phyloP scores from a whole-genome alignment of 2,888 invertebrate genomes.

The Cephus nigrinus region DNA sequence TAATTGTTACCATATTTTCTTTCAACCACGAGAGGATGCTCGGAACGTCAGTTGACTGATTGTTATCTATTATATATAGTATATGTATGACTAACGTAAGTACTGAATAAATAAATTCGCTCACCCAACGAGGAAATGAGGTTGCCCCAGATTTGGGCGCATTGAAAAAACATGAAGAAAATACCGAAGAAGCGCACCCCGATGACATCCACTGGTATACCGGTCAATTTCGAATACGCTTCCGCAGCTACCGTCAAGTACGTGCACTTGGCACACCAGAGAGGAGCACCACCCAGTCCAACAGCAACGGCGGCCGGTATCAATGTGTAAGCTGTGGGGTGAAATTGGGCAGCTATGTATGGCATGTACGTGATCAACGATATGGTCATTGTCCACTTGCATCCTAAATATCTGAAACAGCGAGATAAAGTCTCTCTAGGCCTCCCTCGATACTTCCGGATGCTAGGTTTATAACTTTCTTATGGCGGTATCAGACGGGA shows the following conservation, averaged over 20 bases:
- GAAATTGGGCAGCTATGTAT: constrained; percentile 77
- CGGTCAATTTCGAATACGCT: constrained; percentile 70
- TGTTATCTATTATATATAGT: not conserved
- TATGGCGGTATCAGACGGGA: not conserved
- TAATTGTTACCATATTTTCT: not conserved
- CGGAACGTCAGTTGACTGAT: not conserved
- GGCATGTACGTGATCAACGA: constrained; percentile 75
- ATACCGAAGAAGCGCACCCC: constrained; percentile 77
- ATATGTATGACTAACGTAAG: not conserved
- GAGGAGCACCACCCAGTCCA: constrained; percentile 74
- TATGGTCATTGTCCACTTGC: constrained; percentile 76
- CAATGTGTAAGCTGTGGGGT: constrained; percentile 73
- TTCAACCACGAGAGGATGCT: not conserved
- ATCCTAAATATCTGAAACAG: constrained; percentile 72
- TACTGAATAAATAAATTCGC: constrained; percentile 21
- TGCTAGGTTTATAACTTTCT: not conserved
- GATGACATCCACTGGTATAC: constrained; percentile 70
- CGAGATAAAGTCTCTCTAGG: constrained; percentile 15
- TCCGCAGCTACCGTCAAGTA: constrained; percentile 76
- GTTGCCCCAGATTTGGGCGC: constrained; percentile 74
- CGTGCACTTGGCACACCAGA: constrained; percentile 80
- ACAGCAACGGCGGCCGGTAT: constrained; percentile 74
- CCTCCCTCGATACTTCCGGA: not conserved
- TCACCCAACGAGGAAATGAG: constrained; percentile 73
- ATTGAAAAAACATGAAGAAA: constrained; percentile 81